These are phyloP conservation scores for Palythoa grandiflora DNA, from an alignment of 92 coral and sea anemone species.

Conservation along the genomic window DNA sequence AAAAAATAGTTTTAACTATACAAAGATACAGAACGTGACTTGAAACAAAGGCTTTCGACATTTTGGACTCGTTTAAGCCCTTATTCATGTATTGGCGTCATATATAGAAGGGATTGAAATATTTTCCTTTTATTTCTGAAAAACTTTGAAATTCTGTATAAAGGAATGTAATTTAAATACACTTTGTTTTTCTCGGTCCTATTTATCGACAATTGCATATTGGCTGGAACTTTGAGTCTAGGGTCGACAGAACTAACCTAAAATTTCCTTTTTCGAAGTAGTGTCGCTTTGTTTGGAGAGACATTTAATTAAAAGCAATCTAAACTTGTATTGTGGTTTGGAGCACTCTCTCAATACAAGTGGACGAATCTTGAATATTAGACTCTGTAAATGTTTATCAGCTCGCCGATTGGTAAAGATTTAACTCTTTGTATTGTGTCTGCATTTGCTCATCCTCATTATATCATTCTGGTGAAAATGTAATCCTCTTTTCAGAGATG, in stretches of 20 bases:
- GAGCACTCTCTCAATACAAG: background rate
- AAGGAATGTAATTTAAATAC: no score
- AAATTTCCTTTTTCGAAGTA: background rate
- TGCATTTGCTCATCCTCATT: background rate
- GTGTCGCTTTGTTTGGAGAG: slow-evolving; percentile 7
- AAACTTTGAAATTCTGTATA: no score
- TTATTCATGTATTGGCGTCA: no score
- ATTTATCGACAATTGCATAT: background rate
- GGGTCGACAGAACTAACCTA: background rate
- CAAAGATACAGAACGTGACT: no score
- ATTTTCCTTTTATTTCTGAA: no score
- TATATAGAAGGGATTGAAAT: no score
- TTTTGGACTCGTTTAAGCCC: no score
- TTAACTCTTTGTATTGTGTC: slow-evolving; percentile 11
- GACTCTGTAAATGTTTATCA: slow-evolving; percentile 20
- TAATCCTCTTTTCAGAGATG: background rate
- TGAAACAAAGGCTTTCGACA: no score
- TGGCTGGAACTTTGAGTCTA: background rate
- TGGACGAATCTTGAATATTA: slow-evolving; percentile 3
- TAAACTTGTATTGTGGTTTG: slow-evolving; percentile 14
- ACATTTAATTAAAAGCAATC: slow-evolving; percentile 13
- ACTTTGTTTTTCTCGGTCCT: no score
- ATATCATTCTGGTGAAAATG: background rate
- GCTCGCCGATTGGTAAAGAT: background rate
- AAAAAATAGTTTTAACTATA: no score